These are phyloP conservation scores for Scleropages formosus DNA, from an alignment of 2,797 vertebrate genomes.

Conservation along the genomic window DNA sequence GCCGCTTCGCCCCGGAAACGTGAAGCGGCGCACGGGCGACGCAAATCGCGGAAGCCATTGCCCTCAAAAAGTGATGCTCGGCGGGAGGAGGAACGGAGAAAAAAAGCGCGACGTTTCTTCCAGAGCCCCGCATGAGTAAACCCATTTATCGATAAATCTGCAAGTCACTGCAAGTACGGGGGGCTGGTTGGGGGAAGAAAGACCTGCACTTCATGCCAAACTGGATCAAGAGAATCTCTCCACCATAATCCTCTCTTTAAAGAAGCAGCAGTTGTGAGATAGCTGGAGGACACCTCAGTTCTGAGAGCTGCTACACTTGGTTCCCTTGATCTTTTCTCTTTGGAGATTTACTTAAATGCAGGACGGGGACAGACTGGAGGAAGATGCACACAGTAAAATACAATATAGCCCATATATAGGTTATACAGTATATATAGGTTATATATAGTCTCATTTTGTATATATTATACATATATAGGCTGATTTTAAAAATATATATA, in stretches of 20 bases:
- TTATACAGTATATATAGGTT: no score
- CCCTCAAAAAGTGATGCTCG: conserved; percentile 6
- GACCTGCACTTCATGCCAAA: background rate
- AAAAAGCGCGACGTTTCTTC: background rate
- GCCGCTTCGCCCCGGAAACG: no score
- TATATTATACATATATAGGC: no score
- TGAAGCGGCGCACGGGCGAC: background rate
- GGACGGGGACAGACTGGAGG: background rate
- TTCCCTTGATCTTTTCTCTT: background rate
- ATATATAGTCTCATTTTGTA: no score
- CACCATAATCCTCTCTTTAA: conserved; percentile 1
- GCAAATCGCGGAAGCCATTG: background rate
- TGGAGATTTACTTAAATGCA: conserved; percentile 15
- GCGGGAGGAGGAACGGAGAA: background rate
- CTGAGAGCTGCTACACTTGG: conserved; percentile 7
- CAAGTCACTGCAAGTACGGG: background rate
- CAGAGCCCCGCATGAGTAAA: conserved; percentile 2
- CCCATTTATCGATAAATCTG: conserved; percentile 12
- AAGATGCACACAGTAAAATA: conserved; percentile 11
- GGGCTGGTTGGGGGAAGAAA: background rate
- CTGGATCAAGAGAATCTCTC: background rate
- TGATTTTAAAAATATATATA: no score
- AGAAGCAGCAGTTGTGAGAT: background rate
- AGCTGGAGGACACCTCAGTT: conserved; percentile 4
- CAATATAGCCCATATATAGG: no score